phyloP scores from a whole-genome alignment of 2,888 invertebrate species.

The Brassicogethes aeneus region DNA sequence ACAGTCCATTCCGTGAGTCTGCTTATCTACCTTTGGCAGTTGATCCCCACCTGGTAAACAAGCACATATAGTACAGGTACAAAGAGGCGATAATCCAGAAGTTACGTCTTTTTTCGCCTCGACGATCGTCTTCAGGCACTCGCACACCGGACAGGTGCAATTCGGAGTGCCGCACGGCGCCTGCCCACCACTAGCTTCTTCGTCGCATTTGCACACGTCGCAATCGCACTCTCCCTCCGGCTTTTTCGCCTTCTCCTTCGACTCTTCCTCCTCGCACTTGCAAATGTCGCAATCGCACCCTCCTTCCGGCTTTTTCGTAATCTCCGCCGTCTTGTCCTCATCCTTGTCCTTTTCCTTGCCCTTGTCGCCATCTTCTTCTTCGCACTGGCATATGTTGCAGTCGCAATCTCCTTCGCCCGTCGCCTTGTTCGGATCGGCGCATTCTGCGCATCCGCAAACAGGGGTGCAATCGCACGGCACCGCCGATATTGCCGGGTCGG shows the following conservation, averaged over 20 bases:
- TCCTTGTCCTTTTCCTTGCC: not conserved
- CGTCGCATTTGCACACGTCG: slow-evolving; percentile 6
- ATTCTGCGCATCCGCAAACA: slow-evolving; percentile 1
- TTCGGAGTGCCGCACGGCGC: not conserved
- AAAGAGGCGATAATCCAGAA: not conserved
- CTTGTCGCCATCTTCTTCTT: not conserved
- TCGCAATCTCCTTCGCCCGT: not conserved
- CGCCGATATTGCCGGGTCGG: too few relatives aligned
- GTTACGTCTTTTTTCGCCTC: not conserved
- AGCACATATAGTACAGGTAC: not conserved
- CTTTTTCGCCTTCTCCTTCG: not conserved
- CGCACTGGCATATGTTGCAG: not conserved
- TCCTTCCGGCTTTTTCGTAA: not conserved
- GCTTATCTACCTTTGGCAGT: not conserved
- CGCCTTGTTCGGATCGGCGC: not conserved
- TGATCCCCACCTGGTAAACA: slow-evolving; percentile 1
- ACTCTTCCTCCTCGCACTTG: not conserved
- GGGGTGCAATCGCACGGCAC: slow-evolving; percentile 1
- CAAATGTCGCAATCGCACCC: not conserved
- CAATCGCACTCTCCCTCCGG: slow-evolving; percentile 2
- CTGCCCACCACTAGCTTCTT: not conserved
- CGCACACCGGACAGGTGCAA: slow-evolving; percentile 5
- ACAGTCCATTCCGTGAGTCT: slow-evolving; percentile 6
- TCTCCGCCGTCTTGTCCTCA: not conserved
- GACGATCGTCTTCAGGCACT: slow-evolving; percentile 4